Base-by-base conservation (phyloP, 2,113 vertebrate genomes). In the Trinectes maculatus region DNA sequence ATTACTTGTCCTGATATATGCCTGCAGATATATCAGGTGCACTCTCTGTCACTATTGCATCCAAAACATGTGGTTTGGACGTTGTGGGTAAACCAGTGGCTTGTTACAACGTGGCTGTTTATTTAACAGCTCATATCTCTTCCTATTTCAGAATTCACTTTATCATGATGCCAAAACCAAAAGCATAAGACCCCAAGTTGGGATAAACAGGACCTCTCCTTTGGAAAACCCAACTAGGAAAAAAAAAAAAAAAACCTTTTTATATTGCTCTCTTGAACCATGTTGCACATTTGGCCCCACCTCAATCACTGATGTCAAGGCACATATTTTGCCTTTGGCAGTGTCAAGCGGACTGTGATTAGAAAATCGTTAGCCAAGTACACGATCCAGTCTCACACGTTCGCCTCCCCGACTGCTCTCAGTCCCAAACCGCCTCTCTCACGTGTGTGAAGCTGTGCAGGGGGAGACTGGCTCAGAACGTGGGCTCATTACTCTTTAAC, bases 351-450 rank as follows among this genome's bases (percentile, higher is more conserved):
- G 51, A 64, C 73, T 76, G 61, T 64, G 67, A 82, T 80, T 79
- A 53, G 66, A 79, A 74, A 77, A 79, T 37, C 77, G 66, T 69
- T 75, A 63, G 62, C 64, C 72, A 82, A 88, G 79, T 56, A 29
- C 71, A 71, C 74, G 76, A 75, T 70, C 61, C 71, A 59, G 71
- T 80, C 71, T 73, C 78, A 77, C 47, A 61, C 59, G 8, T 62
- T 65, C 54, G 65, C 47, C 46, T 59, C 51, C 22, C 37, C 25
- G 42, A 44, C 47, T 56, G 37, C 42, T 64, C 59, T 56, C 39
- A 39, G 37, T 70, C 58, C 60, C 65, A 34, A 52, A 57, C 64
- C 19, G 6, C 26, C 21, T 33, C 15, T 34, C 37, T 72, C 52
- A 44, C 62, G 76, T 63, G 72, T 62, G 60, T 37, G 44, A 83